A percentile compares a stretch with the other conserved stretches of the same genome.
These are phyloP conservation scores for Acanthoscelides obtectus DNA, from an alignment of 2,888 invertebrate species.

Conservation along the genomic window DNA sequence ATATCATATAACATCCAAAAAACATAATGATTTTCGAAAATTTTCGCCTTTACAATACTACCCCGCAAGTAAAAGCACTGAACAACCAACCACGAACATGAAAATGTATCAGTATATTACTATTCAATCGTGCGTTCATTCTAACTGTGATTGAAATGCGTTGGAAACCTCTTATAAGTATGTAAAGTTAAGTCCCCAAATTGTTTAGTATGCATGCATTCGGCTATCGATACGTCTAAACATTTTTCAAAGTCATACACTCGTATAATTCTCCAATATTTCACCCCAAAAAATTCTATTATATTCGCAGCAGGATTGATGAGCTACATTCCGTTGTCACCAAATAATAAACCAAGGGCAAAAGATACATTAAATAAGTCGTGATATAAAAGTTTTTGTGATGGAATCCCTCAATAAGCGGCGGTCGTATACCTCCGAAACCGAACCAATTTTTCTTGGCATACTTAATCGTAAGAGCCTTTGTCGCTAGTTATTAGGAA, in stretches of 20 bases:
- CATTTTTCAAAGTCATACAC: not conserved
- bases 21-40: no score
- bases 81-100: no score
- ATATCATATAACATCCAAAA: no score
- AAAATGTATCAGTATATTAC: no score
- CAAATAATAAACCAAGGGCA: not conserved
- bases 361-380: not conserved
- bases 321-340: not conserved
- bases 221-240: not conserved
- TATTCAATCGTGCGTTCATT: not conserved
- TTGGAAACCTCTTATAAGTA: not conserved
- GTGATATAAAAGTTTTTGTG: not conserved
- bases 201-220: not conserved
- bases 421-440: not conserved
- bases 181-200: not conserved
- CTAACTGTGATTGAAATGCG: not conserved
- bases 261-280: not conserved
- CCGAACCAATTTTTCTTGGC: not conserved
- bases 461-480: not conserved
- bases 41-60: no score
- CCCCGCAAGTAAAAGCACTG: no score
- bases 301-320: not conserved
- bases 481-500: conserved; percentile 1
- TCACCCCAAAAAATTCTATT: not conserved
- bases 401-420: not conserved